Percentiles rank a stretch among this genome's conserved stretches.
Evolutionary conservation across 2,888 invertebrate genomes (phyloP).

Genomic region (Unio delphinus): DNA sequence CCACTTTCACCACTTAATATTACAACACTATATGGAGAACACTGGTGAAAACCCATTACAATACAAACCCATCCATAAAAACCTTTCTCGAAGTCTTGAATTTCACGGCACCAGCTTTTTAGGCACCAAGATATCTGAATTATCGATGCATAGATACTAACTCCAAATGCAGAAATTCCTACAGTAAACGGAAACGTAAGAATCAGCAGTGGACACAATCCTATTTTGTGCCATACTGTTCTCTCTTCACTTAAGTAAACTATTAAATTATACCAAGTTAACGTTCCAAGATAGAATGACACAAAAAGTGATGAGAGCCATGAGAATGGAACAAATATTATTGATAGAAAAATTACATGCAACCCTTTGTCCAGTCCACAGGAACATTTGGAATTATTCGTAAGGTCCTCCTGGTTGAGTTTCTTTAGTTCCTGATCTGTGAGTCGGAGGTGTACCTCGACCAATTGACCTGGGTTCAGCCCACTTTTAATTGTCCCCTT

Average conservation of each 20-base stretch:
- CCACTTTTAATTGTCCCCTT: conserved; percentile 75
- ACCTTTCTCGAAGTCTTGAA: conserved; percentile 83
- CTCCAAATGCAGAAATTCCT: conserved; percentile 77
- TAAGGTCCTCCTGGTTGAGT: conserved; percentile 74
- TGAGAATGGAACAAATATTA: conserved; percentile 80
- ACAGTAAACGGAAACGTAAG: conserved; percentile 82
- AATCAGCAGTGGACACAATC: conserved; percentile 80
- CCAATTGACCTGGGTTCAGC: conserved; percentile 77
- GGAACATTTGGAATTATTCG: conserved; percentile 72
- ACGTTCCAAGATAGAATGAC: conserved; percentile 83
- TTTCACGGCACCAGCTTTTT: conserved; percentile 81
- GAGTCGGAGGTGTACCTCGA: conserved; percentile 77
- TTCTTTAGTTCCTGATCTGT: conserved; percentile 81
- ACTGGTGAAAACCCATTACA: conserved; percentile 79
- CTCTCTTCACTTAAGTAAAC: conserved; percentile 80
- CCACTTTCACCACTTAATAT: conserved; percentile 67
- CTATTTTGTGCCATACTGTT: conserved; percentile 77
- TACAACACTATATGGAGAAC: conserved; percentile 83
- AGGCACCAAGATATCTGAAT: conserved; percentile 81
- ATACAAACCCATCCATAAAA: conserved; percentile 85
- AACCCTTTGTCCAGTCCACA: conserved; percentile 77
- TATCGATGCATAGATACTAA: conserved; percentile 80
- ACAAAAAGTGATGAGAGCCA: conserved; percentile 78
- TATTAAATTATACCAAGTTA: conserved; percentile 85
- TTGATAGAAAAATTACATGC: conserved; percentile 79